Base-by-base conservation (phyloP, 35 echinoderm and acorn worm species). In the Heliocidaris tuberculata region DNA sequence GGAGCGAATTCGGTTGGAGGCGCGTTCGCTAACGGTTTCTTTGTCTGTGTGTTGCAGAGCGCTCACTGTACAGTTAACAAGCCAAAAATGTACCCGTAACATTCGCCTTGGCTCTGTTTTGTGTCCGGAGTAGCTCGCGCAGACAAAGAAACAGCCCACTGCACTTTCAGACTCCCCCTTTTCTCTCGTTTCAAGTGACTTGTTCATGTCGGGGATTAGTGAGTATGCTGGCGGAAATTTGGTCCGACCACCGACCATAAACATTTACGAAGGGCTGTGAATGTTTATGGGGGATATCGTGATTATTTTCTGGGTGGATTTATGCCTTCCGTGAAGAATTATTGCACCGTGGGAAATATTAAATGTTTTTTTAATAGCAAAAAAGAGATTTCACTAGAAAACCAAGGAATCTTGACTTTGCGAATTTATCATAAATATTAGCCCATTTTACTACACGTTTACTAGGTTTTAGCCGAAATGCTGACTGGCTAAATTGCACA, bases 61-160 rank as follows among this genome's bases (percentile, higher is more conserved):
- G 31, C 32, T 89, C 87, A 5, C 87, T 32, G 31, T 42, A 15
- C 87, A 21, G 87, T 89, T 89, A 89, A 89, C 87, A 89, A 89
- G 87, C 87, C 87, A 89, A 89, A 42, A 13, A 56, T 89, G 87
- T 89, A 89, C 87, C 87, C 31, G 87, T 48, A 89, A 48, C 30
- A 17, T 89, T 89, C 31, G 87, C 87, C 6, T 48, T 0, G 31
- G 31, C 87, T 48, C 85, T 13, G 47, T 89, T 89, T 89, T 89
- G 87, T 89, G 87, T 89, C 87, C 87, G 87, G 8, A 17, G 7
- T 32, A 89, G 87, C 87, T 89, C 15, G 87, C 87, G 31, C 29
- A 89, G 87, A 89, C 87, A 89, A 89, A 89, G 87, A 27, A 89
- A 27, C 65, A 78, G 8, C 65, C 65, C 65, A 78, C 21, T 78